A percentile compares a stretch with the other conserved stretches of the same genome.
Evolutionary conservation across 53 echinoderm and acorn worm genomes (phyloP).

Genomic region (Echinometra lucunter): DNA sequence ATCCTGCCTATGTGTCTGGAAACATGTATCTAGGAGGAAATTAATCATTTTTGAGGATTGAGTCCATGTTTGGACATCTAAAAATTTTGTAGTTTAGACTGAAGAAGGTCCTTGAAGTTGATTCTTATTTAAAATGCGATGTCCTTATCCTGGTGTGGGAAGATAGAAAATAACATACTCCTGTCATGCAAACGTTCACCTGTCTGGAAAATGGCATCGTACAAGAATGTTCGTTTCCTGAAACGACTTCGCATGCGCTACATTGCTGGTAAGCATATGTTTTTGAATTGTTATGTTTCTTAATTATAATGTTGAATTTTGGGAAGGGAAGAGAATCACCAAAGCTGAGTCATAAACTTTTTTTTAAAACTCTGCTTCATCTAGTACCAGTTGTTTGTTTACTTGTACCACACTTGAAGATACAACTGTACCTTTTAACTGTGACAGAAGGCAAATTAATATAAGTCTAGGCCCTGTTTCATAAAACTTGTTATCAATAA

Average conservation of each 20-base stretch:
- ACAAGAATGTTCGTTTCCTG: slow-evolving; percentile 60
- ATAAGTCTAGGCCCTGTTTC: too few relatives aligned
- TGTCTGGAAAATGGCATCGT: slow-evolving; percentile 40
- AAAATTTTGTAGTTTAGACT: neutral
- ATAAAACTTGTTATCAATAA: too few relatives aligned
- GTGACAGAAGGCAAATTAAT: neutral
- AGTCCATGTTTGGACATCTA: slow-evolving; percentile 1
- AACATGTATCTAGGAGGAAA: neutral
- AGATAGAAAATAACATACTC: neutral
- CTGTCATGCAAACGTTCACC: slow-evolving; percentile 5
- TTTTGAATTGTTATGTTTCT: neutral
- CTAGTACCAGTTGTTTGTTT: too few relatives aligned
- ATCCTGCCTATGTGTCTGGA: neutral
- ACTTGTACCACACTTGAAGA: too few relatives aligned
- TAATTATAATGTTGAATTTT: neutral
- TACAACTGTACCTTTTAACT: neutral
- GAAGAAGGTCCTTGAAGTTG: neutral
- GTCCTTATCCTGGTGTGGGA: neutral
- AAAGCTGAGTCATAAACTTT: too few relatives aligned
- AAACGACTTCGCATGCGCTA: slow-evolving; percentile 62
- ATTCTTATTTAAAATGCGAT: neutral
- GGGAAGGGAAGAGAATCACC: too few relatives aligned
- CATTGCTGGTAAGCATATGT: slow-evolving; percentile 70
- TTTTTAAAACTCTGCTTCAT: too few relatives aligned
- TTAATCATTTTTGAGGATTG: neutral